A percentile compares a stretch with the other conserved stretches of the same genome.
These are phyloP conservation scores for Neoniphon sammara DNA, from an alignment of 2,797 vertebrate species.

Conservation along the genomic window DNA sequence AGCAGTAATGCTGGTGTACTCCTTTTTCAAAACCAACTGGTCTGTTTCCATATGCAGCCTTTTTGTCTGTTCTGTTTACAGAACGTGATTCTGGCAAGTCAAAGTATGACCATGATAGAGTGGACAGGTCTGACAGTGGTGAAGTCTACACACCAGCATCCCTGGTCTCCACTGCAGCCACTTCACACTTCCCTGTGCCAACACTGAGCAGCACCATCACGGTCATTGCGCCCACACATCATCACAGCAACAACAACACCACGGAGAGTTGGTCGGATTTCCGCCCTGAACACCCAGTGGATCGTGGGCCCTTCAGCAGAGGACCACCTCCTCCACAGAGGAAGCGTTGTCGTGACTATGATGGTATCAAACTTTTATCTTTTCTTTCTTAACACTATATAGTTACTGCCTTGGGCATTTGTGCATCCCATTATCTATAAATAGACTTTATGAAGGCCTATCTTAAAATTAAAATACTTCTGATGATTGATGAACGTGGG, in stretches of 20 bases:
- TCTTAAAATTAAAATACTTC: not conserved
- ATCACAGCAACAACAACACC: slow-evolving; percentile 93
- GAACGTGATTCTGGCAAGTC: slow-evolving; percentile 92
- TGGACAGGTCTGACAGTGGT: slow-evolving; percentile 86
- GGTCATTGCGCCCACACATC: slow-evolving; percentile 92
- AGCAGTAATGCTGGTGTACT: not conserved
- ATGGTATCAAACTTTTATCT: slow-evolving; percentile 83
- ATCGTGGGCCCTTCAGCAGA: slow-evolving; percentile 88
- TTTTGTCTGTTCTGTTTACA: slow-evolving; percentile 70
- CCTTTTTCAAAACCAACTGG: not conserved
- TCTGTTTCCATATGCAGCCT: not conserved
- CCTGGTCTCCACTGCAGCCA: slow-evolving; percentile 86
- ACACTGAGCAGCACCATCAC: slow-evolving; percentile 97
- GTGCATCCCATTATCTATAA: not conserved
- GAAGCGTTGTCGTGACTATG: slow-evolving; percentile 97
- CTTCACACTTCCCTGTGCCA: slow-evolving; percentile 93
- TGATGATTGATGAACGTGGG: not conserved
- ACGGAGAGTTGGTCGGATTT: slow-evolving; percentile 97
- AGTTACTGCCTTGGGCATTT: not conserved
- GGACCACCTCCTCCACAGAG: slow-evolving; percentile 89
- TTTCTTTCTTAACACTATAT: not conserved
- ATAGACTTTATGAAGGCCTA: not conserved
- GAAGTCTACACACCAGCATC: slow-evolving; percentile 88
- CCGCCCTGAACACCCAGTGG: slow-evolving; percentile 89
- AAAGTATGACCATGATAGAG: slow-evolving; percentile 91